phyloP scores from a whole-genome alignment of 2,888 invertebrate genomes.

The Heteropelma amictum region DNA sequence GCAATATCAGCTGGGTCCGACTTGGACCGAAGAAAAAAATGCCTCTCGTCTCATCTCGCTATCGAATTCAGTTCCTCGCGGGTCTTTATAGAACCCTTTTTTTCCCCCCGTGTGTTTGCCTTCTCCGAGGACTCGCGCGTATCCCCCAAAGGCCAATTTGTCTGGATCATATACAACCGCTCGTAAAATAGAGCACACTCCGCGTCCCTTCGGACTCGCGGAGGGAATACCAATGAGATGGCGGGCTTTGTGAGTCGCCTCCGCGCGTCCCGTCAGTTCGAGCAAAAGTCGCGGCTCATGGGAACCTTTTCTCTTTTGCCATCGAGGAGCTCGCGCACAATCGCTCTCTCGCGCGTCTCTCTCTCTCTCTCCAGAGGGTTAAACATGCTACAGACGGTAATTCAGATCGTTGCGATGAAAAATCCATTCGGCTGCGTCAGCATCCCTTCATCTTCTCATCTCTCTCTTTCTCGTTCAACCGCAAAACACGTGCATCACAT shows the following conservation, averaged over 20 bases:
- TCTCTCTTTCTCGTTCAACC: not conserved
- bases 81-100: too few species aligned
- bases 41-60: constrained; percentile 19
- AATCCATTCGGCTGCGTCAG: constrained; percentile 5
- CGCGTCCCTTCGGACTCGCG: constrained; percentile 58
- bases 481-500: not conserved
- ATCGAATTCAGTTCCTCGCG: constrained; percentile 26
- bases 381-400: constrained; percentile 7
- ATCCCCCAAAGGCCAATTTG: constrained; percentile 68
- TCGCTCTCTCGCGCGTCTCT: constrained; percentile 17
- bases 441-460: not conserved
- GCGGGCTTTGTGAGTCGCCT: constrained; percentile 60
- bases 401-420: constrained; percentile 42
- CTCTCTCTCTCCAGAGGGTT: constrained; percentile 42
- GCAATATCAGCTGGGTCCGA: constrained; percentile 1
- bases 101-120: too few species aligned
- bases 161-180: constrained; percentile 70
- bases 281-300: constrained; percentile 57
- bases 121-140: constrained; percentile 46
- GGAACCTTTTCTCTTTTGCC: constrained; percentile 61
- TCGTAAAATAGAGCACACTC: constrained; percentile 72
- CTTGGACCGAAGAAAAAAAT: not conserved
- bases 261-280: not conserved
- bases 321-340: constrained; percentile 33
- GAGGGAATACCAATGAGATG: constrained; percentile 71